phyloP scores from a whole-genome alignment of 2,797 vertebrate genomes.

The Heterohyrax brucei region DNA sequence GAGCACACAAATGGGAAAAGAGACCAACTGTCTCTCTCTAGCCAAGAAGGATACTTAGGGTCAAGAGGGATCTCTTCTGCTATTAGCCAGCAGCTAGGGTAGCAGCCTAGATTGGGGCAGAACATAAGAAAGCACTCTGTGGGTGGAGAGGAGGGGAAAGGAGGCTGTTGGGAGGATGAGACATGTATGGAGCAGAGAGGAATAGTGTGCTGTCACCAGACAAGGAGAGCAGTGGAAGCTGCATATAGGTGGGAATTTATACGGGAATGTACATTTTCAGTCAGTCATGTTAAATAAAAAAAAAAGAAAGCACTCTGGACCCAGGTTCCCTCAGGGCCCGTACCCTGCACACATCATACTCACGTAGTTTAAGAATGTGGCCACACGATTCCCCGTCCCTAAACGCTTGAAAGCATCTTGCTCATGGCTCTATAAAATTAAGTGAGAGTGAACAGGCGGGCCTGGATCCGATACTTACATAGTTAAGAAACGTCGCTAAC shows the following conservation, averaged over 20 bases:
- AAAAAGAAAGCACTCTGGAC: not conserved
- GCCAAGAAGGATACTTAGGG: not conserved
- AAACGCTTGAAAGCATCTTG: constrained; percentile 99
- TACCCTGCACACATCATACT: constrained; percentile 92
- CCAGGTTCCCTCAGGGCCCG: constrained; percentile 54
- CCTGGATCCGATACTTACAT: constrained; percentile 96
- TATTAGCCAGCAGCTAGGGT: not conserved
- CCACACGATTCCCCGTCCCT: constrained; percentile 99
- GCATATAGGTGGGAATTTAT: too few relatives aligned
- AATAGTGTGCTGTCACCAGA: too few relatives aligned
- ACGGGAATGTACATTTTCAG: too few relatives aligned
- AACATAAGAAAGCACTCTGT: not conserved
- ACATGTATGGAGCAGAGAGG: too few relatives aligned
- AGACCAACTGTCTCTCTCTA: not conserved
- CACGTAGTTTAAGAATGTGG: constrained; percentile 99
- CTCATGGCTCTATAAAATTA: constrained; percentile 99
- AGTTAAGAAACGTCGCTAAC: constrained; percentile 99
- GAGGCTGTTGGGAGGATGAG: too few relatives aligned
- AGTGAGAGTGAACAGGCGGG: constrained; percentile 93
- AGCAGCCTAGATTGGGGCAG: not conserved
- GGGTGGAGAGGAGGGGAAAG: too few relatives aligned
- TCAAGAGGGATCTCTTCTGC: not conserved
- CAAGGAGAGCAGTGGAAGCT: too few relatives aligned
- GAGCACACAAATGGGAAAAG: not conserved
- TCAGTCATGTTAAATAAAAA: too few relatives aligned